Percentiles rank a stretch among this genome's conserved stretches.
These are phyloP conservation scores for Pogonomyrmex californicus DNA, from an alignment of 1,140 invertebrate species.

Conservation along the genomic window DNA sequence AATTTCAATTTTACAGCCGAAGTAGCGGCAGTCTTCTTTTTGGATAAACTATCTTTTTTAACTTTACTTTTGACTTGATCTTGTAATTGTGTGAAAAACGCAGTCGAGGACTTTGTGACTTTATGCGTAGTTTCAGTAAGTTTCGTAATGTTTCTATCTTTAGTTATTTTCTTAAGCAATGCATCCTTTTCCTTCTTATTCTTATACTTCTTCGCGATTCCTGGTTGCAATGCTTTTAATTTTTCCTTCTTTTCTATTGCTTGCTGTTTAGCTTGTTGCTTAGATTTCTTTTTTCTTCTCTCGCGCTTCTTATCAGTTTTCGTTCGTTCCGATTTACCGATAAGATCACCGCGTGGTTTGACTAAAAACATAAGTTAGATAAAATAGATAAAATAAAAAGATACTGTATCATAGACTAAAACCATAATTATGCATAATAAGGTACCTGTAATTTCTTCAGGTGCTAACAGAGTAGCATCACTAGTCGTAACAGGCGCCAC, in stretches of 20 bases:
- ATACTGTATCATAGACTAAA: neutral
- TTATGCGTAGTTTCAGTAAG: conserved; percentile 87
- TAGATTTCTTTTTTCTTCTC: conserved; percentile 94
- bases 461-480: conserved; percentile 95
- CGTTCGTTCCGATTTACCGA: conserved; percentile 93
- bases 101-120: conserved; percentile 92
- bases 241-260: conserved; percentile 88
- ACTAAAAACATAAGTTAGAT: conserved; percentile 83
- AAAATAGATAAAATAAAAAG: conserved; percentile 7
- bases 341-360: conserved; percentile 92
- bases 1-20: conserved; percentile 87
- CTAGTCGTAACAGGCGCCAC: conserved; percentile 95
- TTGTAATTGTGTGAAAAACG: conserved; percentile 94
- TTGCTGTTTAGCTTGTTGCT: conserved; percentile 89
- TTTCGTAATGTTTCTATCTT: conserved; percentile 89
- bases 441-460: conserved; percentile 96
- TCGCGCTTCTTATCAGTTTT: conserved; percentile 96
- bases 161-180: conserved; percentile 88
- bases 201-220: conserved; percentile 88
- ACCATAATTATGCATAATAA: conserved; percentile 41
- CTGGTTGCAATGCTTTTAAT: conserved; percentile 80
- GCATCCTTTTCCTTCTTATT: conserved; percentile 88
- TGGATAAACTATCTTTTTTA: conserved; percentile 81
- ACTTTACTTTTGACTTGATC: conserved; percentile 89
- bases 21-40: conserved; percentile 80